A percentile compares a stretch with the other conserved stretches of the same genome.
phyloP scores from a whole-genome alignment of 1,140 invertebrate species.

The Drosophila bocqueti region DNA sequence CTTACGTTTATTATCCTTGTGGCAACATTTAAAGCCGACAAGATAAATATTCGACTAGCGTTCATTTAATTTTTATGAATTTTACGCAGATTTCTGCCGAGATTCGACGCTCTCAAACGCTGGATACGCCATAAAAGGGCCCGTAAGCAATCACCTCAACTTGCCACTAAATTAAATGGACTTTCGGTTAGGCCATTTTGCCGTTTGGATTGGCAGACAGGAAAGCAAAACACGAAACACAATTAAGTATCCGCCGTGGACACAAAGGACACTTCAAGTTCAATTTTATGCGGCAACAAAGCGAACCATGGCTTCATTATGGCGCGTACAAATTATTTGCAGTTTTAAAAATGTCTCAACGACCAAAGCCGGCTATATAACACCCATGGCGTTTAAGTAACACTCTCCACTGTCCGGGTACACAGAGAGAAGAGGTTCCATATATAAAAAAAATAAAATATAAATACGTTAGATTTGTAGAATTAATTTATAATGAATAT shows the following conservation, averaged over 20 bases:
- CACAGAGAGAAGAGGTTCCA: neutral
- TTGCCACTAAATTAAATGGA: conserved; percentile 69
- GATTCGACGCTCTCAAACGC: conserved; percentile 9
- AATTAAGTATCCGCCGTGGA: conserved; percentile 60
- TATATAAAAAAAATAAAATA: neutral
- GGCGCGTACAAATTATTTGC: conserved; percentile 71
- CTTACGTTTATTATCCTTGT: conserved; percentile 54
- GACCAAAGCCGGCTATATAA: conserved; percentile 65
- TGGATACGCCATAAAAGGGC: conserved; percentile 28
- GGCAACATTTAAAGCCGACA: conserved; percentile 48
- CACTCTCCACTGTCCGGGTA: conserved; percentile 1
- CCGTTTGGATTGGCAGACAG: conserved; percentile 13
- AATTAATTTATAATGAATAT: neutral
- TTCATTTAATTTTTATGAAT: conserved; percentile 47
- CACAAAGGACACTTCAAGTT: conserved; percentile 68
- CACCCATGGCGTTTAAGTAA: conserved; percentile 49
- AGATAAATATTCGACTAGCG: conserved; percentile 38
- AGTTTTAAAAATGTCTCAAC: conserved; percentile 65
- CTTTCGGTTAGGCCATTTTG: conserved; percentile 59
- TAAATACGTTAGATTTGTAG: no score
- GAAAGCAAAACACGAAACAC: conserved; percentile 52
- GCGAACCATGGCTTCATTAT: conserved; percentile 67
- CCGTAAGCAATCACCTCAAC: conserved; percentile 46
- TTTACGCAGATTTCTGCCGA: conserved; percentile 26
- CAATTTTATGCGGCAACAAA: conserved; percentile 59